phyloP scores from a whole-genome alignment of 2,113 vertebrate species.

The Stictonetta naevosa region DNA sequence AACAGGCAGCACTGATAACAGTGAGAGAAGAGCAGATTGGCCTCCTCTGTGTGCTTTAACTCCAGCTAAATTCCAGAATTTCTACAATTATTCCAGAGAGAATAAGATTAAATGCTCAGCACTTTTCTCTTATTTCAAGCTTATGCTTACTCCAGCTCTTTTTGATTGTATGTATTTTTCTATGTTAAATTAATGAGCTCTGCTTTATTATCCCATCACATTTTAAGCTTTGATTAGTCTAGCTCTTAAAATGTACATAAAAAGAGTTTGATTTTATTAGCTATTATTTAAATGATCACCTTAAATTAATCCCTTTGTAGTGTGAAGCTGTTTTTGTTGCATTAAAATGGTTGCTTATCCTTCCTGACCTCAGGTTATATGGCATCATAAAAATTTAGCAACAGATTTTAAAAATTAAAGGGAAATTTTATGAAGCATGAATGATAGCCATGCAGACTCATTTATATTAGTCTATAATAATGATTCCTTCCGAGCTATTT shows the following conservation, averaged over 20 bases:
- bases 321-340: neutral
- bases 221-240: constrained; percentile 34
- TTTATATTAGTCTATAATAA: neutral
- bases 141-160: constrained; percentile 6
- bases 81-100: neutral
- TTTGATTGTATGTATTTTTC: neutral
- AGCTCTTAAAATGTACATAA: neutral
- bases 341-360: neutral
- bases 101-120: neutral
- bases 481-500: neutral
- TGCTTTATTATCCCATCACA: constrained; percentile 1
- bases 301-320: constrained; percentile 12
- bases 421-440: neutral
- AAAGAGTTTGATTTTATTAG: neutral
- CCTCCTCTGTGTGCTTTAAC: neutral
- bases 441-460: neutral
- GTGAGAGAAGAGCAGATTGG: neutral
- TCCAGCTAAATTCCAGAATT: neutral
- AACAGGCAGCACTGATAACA: neutral
- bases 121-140: neutral
- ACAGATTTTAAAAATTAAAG: constrained; percentile 24
- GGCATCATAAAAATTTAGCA: neutral
- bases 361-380: neutral
- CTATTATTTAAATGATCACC: constrained; percentile 11
- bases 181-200: neutral